phyloP scores from a whole-genome alignment of 2,888 invertebrate genomes.

The Pollenia amentaria region DNA sequence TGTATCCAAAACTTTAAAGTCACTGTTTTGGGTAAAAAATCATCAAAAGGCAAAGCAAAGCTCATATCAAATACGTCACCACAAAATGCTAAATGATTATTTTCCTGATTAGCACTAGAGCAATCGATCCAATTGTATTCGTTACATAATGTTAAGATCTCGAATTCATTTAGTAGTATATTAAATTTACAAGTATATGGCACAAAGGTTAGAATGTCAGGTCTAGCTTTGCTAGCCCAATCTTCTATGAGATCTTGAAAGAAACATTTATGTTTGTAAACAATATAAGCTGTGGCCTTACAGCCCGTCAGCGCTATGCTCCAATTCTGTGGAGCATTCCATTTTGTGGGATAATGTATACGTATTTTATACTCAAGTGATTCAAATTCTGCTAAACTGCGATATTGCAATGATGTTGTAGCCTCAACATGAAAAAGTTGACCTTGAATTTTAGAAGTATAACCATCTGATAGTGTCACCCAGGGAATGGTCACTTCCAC shows the following conservation, averaged over 20 bases:
- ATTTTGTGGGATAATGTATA: constrained; percentile 93
- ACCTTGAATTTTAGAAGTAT: constrained; percentile 95
- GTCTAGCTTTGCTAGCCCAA: constrained; percentile 97
- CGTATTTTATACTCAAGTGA: constrained; percentile 95
- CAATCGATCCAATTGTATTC: constrained; percentile 99
- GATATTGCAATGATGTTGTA: constrained; percentile 96
- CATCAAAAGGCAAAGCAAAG: constrained; percentile 96
- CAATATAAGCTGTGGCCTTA: constrained; percentile 95
- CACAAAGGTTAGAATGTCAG: constrained; percentile 97
- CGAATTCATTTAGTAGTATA: constrained; percentile 96
- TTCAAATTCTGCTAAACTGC: constrained; percentile 96
- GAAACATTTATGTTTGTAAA: constrained; percentile 98
- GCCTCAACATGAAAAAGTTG: constrained; percentile 97
- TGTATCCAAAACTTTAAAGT: constrained; percentile 97
- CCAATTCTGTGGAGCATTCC: constrained; percentile 99
- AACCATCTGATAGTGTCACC: constrained; percentile 95
- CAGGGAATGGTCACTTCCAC: constrained; percentile 98
- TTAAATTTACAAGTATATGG: constrained; percentile 98
- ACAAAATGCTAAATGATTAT: constrained; percentile 96
- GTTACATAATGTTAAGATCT: constrained; percentile 96
- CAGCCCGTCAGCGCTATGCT: constrained; percentile 95
- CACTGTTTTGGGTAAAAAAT: constrained; percentile 95
- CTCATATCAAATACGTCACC: constrained; percentile 97
- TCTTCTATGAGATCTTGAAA: constrained; percentile 98
- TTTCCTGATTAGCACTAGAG: constrained; percentile 97